Conservation (phyloP, 2,113 vertebrate species). For the Tupaia chinensis region DNA sequence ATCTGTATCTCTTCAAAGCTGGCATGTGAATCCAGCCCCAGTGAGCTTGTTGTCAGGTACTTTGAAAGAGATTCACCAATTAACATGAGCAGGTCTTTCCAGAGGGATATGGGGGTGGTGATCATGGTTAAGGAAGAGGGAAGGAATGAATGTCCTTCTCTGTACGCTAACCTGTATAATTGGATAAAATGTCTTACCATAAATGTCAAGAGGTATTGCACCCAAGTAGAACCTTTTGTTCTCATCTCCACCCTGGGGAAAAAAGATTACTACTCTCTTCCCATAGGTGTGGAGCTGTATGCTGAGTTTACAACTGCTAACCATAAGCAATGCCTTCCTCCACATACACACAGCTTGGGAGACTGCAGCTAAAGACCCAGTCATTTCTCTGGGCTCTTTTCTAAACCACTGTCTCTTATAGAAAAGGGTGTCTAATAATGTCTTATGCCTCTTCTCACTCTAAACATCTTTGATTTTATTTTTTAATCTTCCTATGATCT, state of each 20-base stretch:
- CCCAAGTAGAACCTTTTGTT: neutral
- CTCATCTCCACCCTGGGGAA: neutral
- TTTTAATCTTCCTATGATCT: neutral
- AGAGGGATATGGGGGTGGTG: accelerated
- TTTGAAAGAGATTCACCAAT: constrained; percentile 61
- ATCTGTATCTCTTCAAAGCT: constrained; percentile 1
- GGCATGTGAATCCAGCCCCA: constrained; percentile 58
- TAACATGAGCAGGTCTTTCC: constrained; percentile 34
- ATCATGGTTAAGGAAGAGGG: neutral
- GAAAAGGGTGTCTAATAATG: neutral
- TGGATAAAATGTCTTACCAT: neutral
- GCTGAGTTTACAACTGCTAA: neutral
- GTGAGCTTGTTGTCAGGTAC: constrained; percentile 73
- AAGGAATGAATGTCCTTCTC: neutral
- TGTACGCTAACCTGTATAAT: constrained; percentile 41
- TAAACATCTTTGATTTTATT: neutral
- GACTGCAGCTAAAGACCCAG: neutral
- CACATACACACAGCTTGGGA: neutral
- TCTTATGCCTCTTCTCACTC: neutral
- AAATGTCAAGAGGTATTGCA: neutral
- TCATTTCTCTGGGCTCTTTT: neutral
- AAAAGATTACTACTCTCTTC: neutral
- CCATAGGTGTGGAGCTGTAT: neutral
- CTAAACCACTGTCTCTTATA: neutral
- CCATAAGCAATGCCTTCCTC: neutral